A percentile compares a stretch with the other conserved stretches of the same genome.
These are phyloP conservation scores for Campaea margaritaria DNA, from an alignment of 2,888 invertebrate genomes.

Conservation along the genomic window DNA sequence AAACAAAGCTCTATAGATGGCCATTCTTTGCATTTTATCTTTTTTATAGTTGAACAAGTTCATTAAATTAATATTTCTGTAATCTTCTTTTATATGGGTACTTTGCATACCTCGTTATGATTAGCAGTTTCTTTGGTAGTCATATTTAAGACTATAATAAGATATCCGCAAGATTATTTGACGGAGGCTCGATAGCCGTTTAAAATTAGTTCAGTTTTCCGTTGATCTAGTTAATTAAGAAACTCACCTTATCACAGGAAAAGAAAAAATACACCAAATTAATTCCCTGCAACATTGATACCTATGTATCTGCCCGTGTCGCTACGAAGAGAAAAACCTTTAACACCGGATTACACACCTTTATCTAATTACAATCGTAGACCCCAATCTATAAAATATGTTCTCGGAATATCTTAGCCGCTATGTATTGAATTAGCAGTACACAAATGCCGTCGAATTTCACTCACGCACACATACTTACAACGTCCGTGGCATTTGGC, in stretches of 20 bases:
- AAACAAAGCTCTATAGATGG: too few relatives aligned
- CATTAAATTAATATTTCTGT: too few relatives aligned
- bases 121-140: too few relatives aligned
- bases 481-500: not conserved
- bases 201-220: too few relatives aligned
- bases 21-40: too few relatives aligned
- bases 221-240: too few relatives aligned
- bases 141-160: too few relatives aligned
- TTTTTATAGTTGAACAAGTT: too few relatives aligned
- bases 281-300: constrained; percentile 16
- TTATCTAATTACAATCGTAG: constrained; percentile 45
- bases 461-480: constrained; percentile 1
- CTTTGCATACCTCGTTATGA: too few relatives aligned
- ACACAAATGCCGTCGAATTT: constrained; percentile 8
- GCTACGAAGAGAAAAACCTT: constrained; percentile 26
- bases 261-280: constrained; percentile 3
- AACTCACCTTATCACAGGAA: not conserved
- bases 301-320: constrained; percentile 14
- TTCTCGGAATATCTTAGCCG: constrained; percentile 40
- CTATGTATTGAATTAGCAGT: constrained; percentile 8
- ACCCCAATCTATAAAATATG: constrained; percentile 42
- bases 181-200: too few relatives aligned
- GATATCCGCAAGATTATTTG: too few relatives aligned
- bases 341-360: constrained; percentile 36
- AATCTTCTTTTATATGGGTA: too few relatives aligned